A percentile compares a stretch with the other conserved stretches of the same genome.
Evolutionary conservation across 2,113 vertebrate species (phyloP).

Genomic region (Clarias gariepinus): DNA sequence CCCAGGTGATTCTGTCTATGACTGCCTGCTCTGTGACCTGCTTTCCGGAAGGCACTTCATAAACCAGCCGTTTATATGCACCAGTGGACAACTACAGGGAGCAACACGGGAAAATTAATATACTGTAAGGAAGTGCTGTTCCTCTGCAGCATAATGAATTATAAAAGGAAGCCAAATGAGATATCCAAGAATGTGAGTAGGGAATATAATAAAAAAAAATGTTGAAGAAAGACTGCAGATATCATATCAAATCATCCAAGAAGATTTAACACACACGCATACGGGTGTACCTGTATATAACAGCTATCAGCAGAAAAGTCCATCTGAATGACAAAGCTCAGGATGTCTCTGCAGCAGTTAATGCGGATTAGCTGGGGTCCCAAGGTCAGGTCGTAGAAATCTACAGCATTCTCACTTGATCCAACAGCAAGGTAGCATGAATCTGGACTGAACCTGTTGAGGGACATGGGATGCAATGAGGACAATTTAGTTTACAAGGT

Average conservation of each 20-base stretch:
- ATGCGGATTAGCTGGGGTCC: constrained; percentile 91
- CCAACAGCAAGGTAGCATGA: constrained; percentile 91
- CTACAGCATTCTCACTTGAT: constrained; percentile 91
- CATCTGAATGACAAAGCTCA: constrained; percentile 94
- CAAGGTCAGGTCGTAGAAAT: constrained; percentile 92
- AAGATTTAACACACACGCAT: not conserved
- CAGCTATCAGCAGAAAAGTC: constrained; percentile 93
- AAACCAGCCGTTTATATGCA: constrained; percentile 93
- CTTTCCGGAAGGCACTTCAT: constrained; percentile 97
- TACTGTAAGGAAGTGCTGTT: not conserved
- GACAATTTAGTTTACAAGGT: no score
- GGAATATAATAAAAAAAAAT: not conserved
- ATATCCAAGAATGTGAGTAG: not conserved
- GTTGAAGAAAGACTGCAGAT: not conserved
- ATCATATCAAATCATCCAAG: not conserved
- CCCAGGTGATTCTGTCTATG: constrained; percentile 96
- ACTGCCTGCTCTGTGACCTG: constrained; percentile 86
- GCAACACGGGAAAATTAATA: not conserved
- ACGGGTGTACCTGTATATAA: constrained; percentile 82
- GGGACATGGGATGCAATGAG: not conserved
- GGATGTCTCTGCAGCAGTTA: constrained; percentile 93
- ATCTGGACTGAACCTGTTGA: constrained; percentile 88
- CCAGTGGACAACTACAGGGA: constrained; percentile 88
- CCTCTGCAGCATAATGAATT: not conserved
- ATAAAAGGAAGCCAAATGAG: not conserved